A percentile compares a stretch with the other conserved stretches of the same genome.
These are phyloP conservation scores for Motacilla tschutschensis DNA, from an alignment of 2,113 vertebrate species.

Conservation along the genomic window DNA sequence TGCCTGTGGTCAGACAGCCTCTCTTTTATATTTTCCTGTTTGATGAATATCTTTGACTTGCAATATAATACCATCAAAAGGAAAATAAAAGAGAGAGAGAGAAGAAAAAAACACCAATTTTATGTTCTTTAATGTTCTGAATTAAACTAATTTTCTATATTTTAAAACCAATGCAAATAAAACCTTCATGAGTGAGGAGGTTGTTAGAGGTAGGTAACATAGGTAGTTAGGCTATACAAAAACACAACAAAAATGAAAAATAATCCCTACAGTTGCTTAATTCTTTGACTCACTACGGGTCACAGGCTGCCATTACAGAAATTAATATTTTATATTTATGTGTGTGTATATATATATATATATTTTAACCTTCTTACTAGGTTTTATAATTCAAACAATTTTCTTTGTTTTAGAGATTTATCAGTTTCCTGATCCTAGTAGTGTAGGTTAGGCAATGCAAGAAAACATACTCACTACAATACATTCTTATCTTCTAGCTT, in stretches of 20 bases:
- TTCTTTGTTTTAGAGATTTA: not conserved
- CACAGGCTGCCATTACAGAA: not conserved
- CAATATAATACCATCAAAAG: not conserved
- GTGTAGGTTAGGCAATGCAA: not conserved
- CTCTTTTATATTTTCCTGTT: not conserved
- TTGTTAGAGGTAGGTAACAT: not conserved
- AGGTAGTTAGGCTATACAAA: not conserved
- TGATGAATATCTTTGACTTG: not conserved
- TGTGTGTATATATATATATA: too few relatives aligned
- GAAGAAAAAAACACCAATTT: accelerated
- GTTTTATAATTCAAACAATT: not conserved
- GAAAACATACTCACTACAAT: not conserved
- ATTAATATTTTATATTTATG: not conserved
- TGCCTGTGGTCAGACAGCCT: not conserved
- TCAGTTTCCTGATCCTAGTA: not conserved
- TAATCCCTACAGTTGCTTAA: not conserved
- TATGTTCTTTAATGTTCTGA: not conserved
- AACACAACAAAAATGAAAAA: not conserved
- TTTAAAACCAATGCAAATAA: not conserved
- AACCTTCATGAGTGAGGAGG: not conserved
- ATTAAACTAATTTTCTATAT: not conserved
- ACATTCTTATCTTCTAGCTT: not conserved
- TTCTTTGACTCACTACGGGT: not conserved
- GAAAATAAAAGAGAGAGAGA: not conserved
- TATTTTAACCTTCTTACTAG: not conserved